Evolutionary conservation across 2,113 vertebrate species (phyloP).

Genomic region (Chionis minor): DNA sequence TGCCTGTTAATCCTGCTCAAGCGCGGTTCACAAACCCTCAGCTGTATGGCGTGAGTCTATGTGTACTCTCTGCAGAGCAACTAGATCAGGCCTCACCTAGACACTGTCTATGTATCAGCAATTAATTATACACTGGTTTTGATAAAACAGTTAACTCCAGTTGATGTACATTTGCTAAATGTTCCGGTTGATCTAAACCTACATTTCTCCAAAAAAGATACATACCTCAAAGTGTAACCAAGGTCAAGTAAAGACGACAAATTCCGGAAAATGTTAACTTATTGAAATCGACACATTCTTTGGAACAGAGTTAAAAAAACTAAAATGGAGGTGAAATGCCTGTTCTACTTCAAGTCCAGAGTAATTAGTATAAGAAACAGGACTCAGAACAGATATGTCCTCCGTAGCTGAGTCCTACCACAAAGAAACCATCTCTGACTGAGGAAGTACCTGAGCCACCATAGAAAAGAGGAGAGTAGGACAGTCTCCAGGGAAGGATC

Average conservation of each 20-base stretch:
- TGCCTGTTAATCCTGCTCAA: not conserved
- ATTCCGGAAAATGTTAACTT: not conserved
- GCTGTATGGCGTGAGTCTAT: not conserved
- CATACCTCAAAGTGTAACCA: not conserved
- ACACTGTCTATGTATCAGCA: not conserved
- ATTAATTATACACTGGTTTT: not conserved
- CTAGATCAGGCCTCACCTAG: not conserved
- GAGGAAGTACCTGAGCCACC: not conserved
- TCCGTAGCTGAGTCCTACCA: not conserved
- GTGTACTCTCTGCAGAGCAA: not conserved
- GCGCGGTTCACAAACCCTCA: not conserved
- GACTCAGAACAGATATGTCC: not conserved
- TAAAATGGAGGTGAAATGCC: not conserved
- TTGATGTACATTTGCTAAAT: not conserved
- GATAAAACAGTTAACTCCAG: not conserved
- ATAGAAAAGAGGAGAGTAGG: not conserved
- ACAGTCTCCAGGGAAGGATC: not conserved
- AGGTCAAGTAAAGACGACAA: not conserved
- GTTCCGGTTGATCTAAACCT: not conserved
- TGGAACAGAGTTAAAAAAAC: not conserved
- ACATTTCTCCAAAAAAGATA: not conserved
- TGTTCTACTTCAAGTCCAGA: not conserved
- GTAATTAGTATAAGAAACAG: not conserved
- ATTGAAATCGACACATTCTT: not conserved
- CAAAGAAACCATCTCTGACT: not conserved